Evolutionary conservation across 1,140 invertebrate genomes (phyloP).

Genomic region (Meloidogyne floridensis): DNA sequence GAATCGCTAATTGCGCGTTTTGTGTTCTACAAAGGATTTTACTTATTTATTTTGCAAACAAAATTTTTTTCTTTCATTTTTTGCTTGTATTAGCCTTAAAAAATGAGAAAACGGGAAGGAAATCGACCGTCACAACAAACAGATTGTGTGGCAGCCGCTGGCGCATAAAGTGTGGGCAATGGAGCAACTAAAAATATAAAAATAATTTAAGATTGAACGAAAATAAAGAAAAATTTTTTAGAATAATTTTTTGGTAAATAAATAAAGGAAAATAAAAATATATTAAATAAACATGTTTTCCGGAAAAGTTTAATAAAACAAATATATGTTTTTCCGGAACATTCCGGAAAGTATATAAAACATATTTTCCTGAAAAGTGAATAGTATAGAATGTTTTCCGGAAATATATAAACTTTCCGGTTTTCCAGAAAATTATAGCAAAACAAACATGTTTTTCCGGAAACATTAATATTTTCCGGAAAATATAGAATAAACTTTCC

Average conservation of each 20-base stretch:
- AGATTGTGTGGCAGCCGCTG: constrained; percentile 3
- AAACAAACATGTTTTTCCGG: too few relatives aligned
- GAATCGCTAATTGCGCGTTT: constrained; percentile 2
- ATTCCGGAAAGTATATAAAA: neutral
- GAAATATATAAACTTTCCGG: too few relatives aligned
- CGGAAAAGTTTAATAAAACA: neutral
- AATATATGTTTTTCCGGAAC: neutral
- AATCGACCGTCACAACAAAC: constrained; percentile 8
- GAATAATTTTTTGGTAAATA: neutral
- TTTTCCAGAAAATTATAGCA: too few relatives aligned
- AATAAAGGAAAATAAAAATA: neutral
- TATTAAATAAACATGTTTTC: neutral
- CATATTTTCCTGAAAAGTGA: too few relatives aligned
- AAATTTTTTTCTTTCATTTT: neutral
- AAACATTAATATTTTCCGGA: neutral
- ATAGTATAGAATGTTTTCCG: too few relatives aligned
- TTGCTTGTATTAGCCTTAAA: constrained; percentile 1
- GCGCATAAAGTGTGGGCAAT: neutral
- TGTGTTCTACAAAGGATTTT: constrained; percentile 4
- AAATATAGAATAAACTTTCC: neutral
- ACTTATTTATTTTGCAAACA: neutral
- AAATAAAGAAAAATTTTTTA: neutral
- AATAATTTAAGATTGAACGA: neutral
- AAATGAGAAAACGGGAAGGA: constrained; percentile 5
- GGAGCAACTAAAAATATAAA: neutral